Percentiles rank a stretch among this genome's conserved stretches.
Conservation (phyloP, 2,113 vertebrate genomes). For the Marmota flaviventris region DNA sequence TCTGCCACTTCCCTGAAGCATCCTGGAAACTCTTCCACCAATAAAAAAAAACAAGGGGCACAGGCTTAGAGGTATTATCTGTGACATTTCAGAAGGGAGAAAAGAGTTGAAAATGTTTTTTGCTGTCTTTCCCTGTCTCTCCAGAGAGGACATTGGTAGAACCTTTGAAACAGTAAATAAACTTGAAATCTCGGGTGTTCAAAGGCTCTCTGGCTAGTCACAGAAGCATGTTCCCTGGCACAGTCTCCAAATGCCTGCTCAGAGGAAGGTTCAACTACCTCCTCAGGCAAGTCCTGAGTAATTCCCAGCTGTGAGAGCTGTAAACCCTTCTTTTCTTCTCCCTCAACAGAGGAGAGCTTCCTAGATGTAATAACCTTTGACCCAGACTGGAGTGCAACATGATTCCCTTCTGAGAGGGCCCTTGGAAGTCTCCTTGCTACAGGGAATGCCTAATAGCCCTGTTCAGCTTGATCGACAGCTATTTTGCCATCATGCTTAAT, state of each 20-base stretch:
- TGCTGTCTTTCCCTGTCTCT: conserved; percentile 74
- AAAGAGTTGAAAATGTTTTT: conserved; percentile 63
- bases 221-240: conserved; percentile 76
- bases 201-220: conserved; percentile 83
- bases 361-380: conserved; percentile 85
- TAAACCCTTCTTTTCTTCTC: conserved; percentile 82
- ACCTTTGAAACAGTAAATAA: conserved; percentile 88
- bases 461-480: conserved; percentile 73
- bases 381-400: conserved; percentile 83
- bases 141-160: conserved; percentile 78
- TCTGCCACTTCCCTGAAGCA: background rate
- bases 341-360: conserved; percentile 83
- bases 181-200: conserved; percentile 84
- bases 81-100: conserved; percentile 81
- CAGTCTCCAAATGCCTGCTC: conserved; percentile 78
- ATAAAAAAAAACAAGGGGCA: conserved; percentile 39
- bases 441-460: conserved; percentile 85
- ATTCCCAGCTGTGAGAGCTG: conserved; percentile 83
- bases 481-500: conserved; percentile 81
- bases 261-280: conserved; percentile 84
- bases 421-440: conserved; percentile 85
- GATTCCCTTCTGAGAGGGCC: conserved; percentile 84
- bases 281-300: conserved; percentile 86
- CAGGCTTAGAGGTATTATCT: conserved; percentile 57
- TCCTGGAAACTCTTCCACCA: conserved; percentile 21